Evolutionary conservation across 2,797 vertebrate genomes (phyloP), one percentile per base, ranked within the genome.

Genomic region (Pipistrellus kuhlii): DNA sequence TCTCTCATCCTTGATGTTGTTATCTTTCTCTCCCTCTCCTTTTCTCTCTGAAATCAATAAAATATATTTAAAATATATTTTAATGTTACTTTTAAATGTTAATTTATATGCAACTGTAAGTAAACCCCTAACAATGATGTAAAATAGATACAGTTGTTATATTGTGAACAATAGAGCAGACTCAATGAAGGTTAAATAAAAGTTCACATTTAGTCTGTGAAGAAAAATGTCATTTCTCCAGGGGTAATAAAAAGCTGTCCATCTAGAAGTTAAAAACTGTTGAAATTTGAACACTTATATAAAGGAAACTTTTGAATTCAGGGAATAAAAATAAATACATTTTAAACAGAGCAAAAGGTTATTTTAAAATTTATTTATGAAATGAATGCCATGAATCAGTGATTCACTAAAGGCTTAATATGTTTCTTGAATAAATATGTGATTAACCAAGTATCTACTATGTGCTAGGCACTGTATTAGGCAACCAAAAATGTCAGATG

Each of bases 321-420:
- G 87, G 0, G 0, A 96, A 92, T 97, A 98, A 97, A 98, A 98
- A 98, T 97, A 98, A 98, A 97, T 96, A 96, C 97, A 97, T 90
- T 95, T 97, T 97, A 97, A 97, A 95, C 69, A 53, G 10, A 72
- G 27, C 64, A 85, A 88, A 83, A 93, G 7, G 6, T 88, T 87
- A 87, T 90, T 90, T 93, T 81, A 62, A 94, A 88, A 32, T 77
- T 64, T 2, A 64, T 75, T 64, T 75, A 51, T 71, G 46, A 46
- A 87, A 15, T 68, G 20, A 59, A 51, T 41, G 55, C 72, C 32
- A 59, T 15, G 51, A 95, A 51, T 23, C 4, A 27, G 20, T 59
- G 38, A 72, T 72, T 88, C 18, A 82, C 71, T 55, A 81, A 87
- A 21, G 90, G 46, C 25, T 23, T 27, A 41, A 4, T 69, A 18